Evolutionary conservation across 2,888 invertebrate species (phyloP).

Genomic region (Prosapia bicincta): DNA sequence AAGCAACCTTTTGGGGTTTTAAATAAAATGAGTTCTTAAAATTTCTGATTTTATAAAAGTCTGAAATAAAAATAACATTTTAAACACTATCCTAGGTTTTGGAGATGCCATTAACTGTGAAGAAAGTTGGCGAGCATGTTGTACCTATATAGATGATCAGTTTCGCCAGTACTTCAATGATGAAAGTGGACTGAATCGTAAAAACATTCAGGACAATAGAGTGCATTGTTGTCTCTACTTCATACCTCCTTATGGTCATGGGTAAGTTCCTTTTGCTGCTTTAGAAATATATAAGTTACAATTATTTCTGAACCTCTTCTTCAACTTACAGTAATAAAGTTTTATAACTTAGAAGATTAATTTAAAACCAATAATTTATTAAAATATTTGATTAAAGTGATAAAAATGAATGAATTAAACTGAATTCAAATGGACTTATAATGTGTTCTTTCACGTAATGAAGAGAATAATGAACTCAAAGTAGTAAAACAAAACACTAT

Average conservation of each 20-base stretch:
- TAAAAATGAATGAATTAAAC: neutral
- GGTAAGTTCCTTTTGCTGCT: conserved; percentile 62
- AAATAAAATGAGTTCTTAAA: too few relatives aligned
- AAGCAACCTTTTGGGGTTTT: too few relatives aligned
- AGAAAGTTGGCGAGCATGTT: conserved; percentile 89
- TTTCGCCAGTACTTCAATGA: conserved; percentile 72
- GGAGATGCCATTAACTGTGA: conserved; percentile 92
- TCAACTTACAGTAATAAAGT: neutral
- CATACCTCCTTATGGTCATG: conserved; percentile 93
- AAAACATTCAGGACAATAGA: conserved; percentile 93
- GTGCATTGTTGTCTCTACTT: conserved; percentile 96
- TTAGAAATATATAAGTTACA: too few relatives aligned
- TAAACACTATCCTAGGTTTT: too few relatives aligned
- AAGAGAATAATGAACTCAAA: too few relatives aligned
- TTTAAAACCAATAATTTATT: conserved; percentile 10
- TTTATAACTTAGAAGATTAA: neutral
- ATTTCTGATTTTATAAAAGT: too few relatives aligned
- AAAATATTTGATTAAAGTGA: neutral
- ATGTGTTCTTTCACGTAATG: too few relatives aligned
- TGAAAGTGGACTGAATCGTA: conserved; percentile 91
- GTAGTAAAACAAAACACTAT: too few relatives aligned
- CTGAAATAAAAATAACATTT: too few relatives aligned
- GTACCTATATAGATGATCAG: conserved; percentile 90
- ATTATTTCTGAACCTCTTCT: too few relatives aligned
- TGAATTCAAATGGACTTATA: too few relatives aligned